These are phyloP conservation scores for Pogonocichla stellata DNA, from an alignment of 2,113 vertebrate species.

Conservation along the genomic window DNA sequence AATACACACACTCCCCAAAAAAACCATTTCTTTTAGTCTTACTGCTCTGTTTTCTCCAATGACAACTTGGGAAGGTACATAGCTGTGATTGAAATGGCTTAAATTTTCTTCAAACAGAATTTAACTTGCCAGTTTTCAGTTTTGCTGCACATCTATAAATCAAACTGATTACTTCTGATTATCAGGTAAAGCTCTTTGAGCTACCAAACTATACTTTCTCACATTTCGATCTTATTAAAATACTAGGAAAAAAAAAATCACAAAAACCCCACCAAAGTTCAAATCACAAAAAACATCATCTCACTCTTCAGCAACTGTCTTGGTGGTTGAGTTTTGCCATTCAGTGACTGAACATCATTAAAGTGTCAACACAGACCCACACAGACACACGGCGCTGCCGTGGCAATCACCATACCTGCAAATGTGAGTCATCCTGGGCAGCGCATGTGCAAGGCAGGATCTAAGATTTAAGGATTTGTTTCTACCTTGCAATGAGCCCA, in stretches of 20 bases:
- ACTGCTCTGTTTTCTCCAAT: neutral
- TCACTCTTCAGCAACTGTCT: neutral
- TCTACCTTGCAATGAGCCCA: neutral
- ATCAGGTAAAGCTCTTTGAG: neutral
- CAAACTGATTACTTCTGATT: neutral
- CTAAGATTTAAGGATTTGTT: neutral
- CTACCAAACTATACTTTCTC: neutral
- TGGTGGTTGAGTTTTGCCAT: neutral
- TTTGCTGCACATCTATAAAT: neutral
- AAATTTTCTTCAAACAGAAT: neutral
- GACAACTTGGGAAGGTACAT: neutral
- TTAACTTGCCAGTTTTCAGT: neutral
- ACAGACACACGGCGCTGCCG: accelerated
- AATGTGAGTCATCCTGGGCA: accelerated
- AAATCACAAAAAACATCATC: neutral
- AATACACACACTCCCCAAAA: neutral
- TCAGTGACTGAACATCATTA: neutral
- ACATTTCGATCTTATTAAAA: neutral
- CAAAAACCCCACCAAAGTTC: neutral
- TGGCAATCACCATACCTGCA: neutral
- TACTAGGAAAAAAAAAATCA: neutral
- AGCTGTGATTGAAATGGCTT: neutral
- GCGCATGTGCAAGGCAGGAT: accelerated
- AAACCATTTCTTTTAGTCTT: neutral
- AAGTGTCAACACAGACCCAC: neutral